Base-by-base conservation (phyloP, 2,888 invertebrate species). In the Plebejus melissa region DNA sequence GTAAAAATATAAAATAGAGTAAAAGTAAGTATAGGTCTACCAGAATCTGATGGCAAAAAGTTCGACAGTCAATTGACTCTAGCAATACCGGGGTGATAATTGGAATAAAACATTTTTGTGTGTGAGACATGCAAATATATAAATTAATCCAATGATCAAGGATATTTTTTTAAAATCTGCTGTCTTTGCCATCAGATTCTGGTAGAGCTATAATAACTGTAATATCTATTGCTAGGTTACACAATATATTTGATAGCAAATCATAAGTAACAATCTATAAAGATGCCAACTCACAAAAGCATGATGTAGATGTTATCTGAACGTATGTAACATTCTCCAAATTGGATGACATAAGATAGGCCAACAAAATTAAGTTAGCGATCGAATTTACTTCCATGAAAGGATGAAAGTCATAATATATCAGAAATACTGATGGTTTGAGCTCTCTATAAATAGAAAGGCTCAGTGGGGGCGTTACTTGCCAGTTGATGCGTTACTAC, bases 401-500 rank as follows among this genome's bases (percentile, higher is more conserved):
- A 74, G 74, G 22, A 60, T 46, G 46, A 74, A 65, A 65, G 32
- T 74, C 65, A 65, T 74, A 65, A 74, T 74, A 74, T 74, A 65
- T 74, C 65, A 74, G 74, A 60, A 65, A 65, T 74, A 60, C 50
- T 65, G 74, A 74, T 74, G 60, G 60, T 69, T 75, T 54, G 69
- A 75, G 75, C 36, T 69, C 36, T 69, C 75, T 75, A 75, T 65
- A 70, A 75, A 75, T 75, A 75, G 69, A 71, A 65, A 65, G 32
- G 11, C 32, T 32, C 6, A 36, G 32, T 11, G 65, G 65, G 65
- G 46, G 71, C 71, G 71, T 71, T 41, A 22, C 71, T 71, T 71
- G 41, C 22, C 71, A 13, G 46, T 41, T 46, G 71, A 41, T 22
- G 71, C 71, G 22, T 71, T 41, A n/a, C 38, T 7, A 69, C n/a